Evolutionary conservation across 2,113 vertebrate species (phyloP).

Genomic region (Dasyurus viverrinus): DNA sequence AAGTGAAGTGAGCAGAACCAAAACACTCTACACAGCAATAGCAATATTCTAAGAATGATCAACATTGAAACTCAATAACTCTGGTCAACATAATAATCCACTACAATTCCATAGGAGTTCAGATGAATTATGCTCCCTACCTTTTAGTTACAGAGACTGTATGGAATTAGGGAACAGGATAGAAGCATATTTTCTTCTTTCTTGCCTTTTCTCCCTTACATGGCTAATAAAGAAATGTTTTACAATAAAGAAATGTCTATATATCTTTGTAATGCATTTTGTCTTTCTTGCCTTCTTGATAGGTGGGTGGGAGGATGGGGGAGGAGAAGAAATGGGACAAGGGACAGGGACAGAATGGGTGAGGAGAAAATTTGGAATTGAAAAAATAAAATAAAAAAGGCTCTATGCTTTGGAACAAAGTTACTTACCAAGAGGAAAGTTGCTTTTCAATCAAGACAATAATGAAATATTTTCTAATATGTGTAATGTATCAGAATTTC

Average conservation of each 20-base stretch:
- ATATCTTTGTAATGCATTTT: not conserved
- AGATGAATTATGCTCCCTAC: not conserved
- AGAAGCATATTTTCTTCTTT: not conserved
- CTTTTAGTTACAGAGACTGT: not conserved
- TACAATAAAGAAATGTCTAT: not conserved
- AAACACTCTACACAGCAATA: not conserved
- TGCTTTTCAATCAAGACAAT: not conserved
- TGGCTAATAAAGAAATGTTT: not conserved
- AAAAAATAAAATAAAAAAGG: not conserved
- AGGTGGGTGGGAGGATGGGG: too few species aligned
- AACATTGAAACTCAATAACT: not conserved
- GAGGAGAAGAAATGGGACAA: too few species aligned
- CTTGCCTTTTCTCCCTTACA: not conserved
- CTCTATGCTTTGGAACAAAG: not conserved
- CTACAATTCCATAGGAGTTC: not conserved
- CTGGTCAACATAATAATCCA: not conserved
- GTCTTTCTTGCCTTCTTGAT: not conserved
- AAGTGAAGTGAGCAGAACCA: not conserved
- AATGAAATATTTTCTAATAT: slow-evolving; percentile 55
- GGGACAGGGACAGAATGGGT: not conserved
- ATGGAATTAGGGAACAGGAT: not conserved
- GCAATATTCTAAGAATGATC: not conserved
- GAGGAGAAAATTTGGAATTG: not conserved
- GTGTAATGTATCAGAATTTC: slow-evolving; percentile 21
- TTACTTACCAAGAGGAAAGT: not conserved